A percentile compares a stretch with the other conserved stretches of the same genome.
These are phyloP conservation scores for Rhodinocichla rosea DNA, from an alignment of 2,113 vertebrate genomes.

Conservation along the genomic window DNA sequence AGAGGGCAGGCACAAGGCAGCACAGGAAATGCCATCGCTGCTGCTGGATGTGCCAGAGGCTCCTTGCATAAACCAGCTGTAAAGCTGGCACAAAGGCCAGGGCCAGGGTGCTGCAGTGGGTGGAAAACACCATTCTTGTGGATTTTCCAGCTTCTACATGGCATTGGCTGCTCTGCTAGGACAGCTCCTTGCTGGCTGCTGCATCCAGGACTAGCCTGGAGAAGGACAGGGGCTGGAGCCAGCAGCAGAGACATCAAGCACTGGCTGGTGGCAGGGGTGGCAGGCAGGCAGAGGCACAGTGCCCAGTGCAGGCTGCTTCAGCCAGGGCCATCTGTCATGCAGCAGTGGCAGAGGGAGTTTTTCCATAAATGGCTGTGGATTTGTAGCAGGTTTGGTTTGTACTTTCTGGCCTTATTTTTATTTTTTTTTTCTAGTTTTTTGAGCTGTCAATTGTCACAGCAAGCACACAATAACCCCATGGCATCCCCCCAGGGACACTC, in stretches of 20 bases:
- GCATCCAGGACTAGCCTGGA: not conserved
- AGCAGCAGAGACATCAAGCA: not conserved
- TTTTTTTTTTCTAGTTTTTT: not conserved
- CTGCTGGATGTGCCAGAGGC: slow-evolving; percentile 19
- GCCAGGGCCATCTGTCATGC: not conserved
- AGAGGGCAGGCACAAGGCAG: slow-evolving; percentile 26
- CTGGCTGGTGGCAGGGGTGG: not conserved
- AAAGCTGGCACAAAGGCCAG: not conserved
- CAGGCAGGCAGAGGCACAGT: not conserved
- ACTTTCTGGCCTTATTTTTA: not conserved
- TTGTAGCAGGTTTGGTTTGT: not conserved
- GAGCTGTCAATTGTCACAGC: not conserved
- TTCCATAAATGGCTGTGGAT: slow-evolving; percentile 23
- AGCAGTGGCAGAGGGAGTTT: not conserved
- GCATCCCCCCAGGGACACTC: not conserved
- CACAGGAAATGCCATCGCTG: slow-evolving; percentile 31
- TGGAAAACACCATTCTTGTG: not conserved
- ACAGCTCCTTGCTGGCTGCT: not conserved
- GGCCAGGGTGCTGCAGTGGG: not conserved
- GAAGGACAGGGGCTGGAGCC: not conserved
- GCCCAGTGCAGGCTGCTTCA: not conserved
- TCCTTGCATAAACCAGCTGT: slow-evolving; percentile 10
- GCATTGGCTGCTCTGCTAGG: not conserved
- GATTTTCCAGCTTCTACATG: not conserved
- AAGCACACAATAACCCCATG: not conserved